Base-by-base conservation (phyloP, 1,140 invertebrate genomes). In the Drosophila insularis region DNA sequence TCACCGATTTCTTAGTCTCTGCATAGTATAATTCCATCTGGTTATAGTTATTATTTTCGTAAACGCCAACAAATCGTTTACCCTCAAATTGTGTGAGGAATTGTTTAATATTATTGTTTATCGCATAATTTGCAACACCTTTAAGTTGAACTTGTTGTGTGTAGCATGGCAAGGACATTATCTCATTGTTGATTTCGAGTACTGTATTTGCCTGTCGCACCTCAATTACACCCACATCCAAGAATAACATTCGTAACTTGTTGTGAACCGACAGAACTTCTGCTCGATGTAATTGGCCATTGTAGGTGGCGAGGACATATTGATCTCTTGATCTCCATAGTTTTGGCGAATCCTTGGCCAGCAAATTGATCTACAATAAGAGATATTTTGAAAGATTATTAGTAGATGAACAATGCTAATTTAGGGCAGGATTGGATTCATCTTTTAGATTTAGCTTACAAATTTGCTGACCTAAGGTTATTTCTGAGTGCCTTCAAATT, bases 201-300 rank as follows among this genome's bases (percentile, higher is more conserved):
- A 91, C 43, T n/a, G 81, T 63, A 13, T 11, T n/a, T 0, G 10
- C 23, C 23, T 60, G 58, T 10, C 46, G 23, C 2, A 1, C 4
- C n/a, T 23, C 13, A 7, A 63, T 6, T 23, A 72, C 53, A 3
- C 90, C 90, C 6, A 66, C 73, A 56, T 91, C 90, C 0, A 87
- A 1, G 11, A 85, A 74, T 1, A 73, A n/a, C 1, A 90, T n/a
- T 1, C 66, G 74, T 0, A 27, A 40, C 13, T 17, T 27, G 8
- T 60, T 1, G 27, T 66, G 13, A 14, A 0, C 32, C 3, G 1
- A 10, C 2, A 84, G 2, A 0, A 81, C 31, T 27, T 80, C 55
- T 5, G 78, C 86, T 0, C 90, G 73, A 1, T 72, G 59, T 5
- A 76, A 63, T 0, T 19, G 6, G 1, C 61, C 80, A 39, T 78